Conservation (phyloP, 2,113 vertebrate genomes). For the Hystrix cristata region DNA sequence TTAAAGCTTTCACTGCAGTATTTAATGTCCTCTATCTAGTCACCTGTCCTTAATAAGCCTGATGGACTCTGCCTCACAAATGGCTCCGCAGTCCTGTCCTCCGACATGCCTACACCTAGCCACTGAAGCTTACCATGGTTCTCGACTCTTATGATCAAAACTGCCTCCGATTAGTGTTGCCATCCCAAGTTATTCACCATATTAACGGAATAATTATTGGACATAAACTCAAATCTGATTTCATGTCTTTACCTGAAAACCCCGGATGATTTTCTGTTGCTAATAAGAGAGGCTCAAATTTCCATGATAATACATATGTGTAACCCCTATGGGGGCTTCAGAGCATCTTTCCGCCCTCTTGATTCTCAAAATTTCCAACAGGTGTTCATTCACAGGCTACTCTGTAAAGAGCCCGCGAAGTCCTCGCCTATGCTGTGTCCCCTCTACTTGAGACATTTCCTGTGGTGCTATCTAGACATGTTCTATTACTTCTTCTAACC, state of each 20-base stretch:
- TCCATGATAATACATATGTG: background rate
- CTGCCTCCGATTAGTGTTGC: background rate
- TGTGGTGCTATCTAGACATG: background rate
- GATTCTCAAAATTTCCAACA: background rate
- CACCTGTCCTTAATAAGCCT: background rate
- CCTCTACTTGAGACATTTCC: background rate
- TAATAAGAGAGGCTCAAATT: background rate
- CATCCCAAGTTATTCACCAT: background rate
- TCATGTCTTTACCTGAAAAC: background rate
- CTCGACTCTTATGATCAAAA: fast-evolving
- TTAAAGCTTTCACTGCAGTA: background rate
- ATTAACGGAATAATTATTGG: background rate
- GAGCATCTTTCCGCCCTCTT: background rate
- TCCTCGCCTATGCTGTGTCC: background rate
- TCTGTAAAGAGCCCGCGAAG: background rate
- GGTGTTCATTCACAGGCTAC: background rate
- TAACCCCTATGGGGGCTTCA: background rate
- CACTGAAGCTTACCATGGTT: background rate
- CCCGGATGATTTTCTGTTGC: background rate
- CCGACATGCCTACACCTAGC: background rate
- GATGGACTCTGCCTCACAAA: background rate
- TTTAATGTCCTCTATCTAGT: background rate
- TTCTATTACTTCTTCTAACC: background rate
- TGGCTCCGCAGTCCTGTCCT: background rate
- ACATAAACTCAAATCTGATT: background rate